A percentile compares a stretch with the other conserved stretches of the same genome.
Conservation (phyloP, 1,140 invertebrate genomes). For the Pogonomyrmex barbatus region DNA sequence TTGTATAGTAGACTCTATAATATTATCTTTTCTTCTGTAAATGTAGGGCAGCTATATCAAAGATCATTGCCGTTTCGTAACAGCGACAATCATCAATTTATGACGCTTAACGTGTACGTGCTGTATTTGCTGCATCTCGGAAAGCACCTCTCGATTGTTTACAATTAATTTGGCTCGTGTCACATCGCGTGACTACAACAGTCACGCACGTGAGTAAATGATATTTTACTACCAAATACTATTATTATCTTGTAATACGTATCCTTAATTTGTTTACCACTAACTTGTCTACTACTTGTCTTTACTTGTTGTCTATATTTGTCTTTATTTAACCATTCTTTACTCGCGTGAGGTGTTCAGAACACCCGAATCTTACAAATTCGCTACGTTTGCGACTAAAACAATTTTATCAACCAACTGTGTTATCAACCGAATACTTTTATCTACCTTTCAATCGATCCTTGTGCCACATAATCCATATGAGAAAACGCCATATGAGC, state of each 20-base stretch:
- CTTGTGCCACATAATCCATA: too few species aligned
- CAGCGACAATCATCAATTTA: conserved; percentile 45
- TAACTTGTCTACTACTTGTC: background rate
- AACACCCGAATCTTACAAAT: too few species aligned
- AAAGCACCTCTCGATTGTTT: conserved; percentile 33
- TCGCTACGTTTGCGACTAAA: too few species aligned
- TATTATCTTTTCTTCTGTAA: background rate
- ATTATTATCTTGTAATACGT: background rate
- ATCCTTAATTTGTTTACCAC: background rate
- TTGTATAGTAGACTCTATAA: too few species aligned
- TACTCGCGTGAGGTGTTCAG: too few species aligned
- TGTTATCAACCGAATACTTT: too few species aligned
- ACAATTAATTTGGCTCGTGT: conserved; percentile 46
- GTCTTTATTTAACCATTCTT: background rate
- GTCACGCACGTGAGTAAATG: background rate
- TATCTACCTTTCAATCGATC: too few species aligned
- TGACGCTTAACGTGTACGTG: conserved; percentile 44
- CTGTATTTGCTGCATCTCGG: background rate
- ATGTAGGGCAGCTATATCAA: background rate
- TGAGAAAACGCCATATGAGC: too few species aligned
- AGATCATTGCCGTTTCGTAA: conserved; percentile 4
- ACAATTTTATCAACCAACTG: too few species aligned
- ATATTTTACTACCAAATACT: conserved; percentile 13
- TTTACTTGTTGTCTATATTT: too few species aligned
- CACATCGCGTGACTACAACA: background rate